These are phyloP conservation scores for Egretta garzetta DNA, from an alignment of 2,113 vertebrate species.

Conservation along the genomic window DNA sequence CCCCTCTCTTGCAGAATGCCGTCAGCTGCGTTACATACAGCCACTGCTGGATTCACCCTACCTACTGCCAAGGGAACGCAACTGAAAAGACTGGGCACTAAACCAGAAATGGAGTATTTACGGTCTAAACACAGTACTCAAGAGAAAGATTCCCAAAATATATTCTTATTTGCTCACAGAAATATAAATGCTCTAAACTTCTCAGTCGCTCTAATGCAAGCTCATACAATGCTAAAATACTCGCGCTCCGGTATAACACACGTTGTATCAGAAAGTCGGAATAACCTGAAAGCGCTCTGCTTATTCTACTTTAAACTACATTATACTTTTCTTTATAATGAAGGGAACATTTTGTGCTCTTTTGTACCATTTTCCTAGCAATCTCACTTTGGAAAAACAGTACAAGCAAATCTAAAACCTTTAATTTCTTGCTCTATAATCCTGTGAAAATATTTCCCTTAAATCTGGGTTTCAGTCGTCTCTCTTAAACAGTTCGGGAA, in stretches of 20 bases:
- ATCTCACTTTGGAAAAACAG: neutral
- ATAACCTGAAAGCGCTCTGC: neutral
- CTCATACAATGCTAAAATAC: rapidly evolving
- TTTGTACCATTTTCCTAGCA: neutral
- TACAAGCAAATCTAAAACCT: neutral
- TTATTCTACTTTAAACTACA: neutral
- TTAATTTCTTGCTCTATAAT: neutral
- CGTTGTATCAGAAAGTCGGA: neutral
- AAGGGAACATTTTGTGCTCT: neutral
- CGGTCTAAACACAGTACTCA: neutral
- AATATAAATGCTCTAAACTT: neutral
- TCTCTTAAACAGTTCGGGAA: neutral
- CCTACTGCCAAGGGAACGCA: neutral
- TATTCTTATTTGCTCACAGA: neutral
- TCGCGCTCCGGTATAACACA: neutral
- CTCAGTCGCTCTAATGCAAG: neutral
- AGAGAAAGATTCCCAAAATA: neutral
- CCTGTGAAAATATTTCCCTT: neutral
- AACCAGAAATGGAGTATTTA: neutral
- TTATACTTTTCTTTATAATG: neutral
- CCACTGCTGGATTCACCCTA: neutral
- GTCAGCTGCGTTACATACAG: neutral
- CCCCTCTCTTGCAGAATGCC: neutral
- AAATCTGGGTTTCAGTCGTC: neutral
- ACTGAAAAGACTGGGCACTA: neutral